Conservation (phyloP, 2,797 vertebrate species). For the Zalophus californianus region DNA sequence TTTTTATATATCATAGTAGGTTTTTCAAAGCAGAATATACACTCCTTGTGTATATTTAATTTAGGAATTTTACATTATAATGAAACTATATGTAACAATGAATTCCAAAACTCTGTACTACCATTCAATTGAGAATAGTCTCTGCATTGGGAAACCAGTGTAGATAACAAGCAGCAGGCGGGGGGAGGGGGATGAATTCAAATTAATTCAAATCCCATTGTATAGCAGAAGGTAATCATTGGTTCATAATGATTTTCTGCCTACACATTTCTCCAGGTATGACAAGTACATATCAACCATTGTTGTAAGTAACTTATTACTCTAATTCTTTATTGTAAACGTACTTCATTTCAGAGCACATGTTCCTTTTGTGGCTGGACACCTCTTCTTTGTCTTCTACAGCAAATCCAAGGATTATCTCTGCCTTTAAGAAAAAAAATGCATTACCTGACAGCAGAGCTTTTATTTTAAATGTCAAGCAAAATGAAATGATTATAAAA, state of each 20-base stretch:
- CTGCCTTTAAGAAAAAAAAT: neutral
- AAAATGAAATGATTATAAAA: conserved; percentile 49
- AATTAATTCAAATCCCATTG: neutral
- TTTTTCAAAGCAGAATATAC: conserved; percentile 17
- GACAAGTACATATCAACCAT: neutral
- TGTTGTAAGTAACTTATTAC: neutral
- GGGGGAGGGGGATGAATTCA: neutral
- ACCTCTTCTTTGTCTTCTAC: neutral
- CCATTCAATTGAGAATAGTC: neutral
- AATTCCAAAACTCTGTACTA: neutral
- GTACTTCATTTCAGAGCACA: neutral
- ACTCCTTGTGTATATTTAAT: neutral
- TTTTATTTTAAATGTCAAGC: conserved; percentile 45
- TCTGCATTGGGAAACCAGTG: neutral
- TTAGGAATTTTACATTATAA: neutral
- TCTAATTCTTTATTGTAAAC: neutral
- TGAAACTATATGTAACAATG: conserved; percentile 8
- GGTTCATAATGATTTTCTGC: neutral
- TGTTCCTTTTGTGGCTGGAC: neutral
- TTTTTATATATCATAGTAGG: neutral
- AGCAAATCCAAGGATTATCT: neutral
- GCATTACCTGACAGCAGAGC: neutral
- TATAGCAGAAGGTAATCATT: neutral
- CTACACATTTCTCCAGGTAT: neutral
- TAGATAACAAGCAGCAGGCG: neutral